phyloP scores from a whole-genome alignment of 92 coral and sea anemone genomes.

The Muricea muricata region DNA sequence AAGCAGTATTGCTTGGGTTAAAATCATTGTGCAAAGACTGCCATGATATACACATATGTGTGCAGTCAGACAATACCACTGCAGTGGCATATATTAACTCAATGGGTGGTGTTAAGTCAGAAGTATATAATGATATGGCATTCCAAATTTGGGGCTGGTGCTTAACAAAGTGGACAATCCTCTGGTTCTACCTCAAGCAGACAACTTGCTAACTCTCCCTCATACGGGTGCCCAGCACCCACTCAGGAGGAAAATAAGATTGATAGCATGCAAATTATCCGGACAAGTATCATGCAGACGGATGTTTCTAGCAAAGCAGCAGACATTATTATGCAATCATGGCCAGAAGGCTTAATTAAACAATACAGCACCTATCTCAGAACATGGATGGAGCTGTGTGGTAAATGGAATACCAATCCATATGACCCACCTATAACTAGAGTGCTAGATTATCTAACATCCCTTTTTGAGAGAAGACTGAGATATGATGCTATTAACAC shows the following conservation, averaged over 20 bases:
- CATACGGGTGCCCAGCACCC: slow-evolving; percentile 60
- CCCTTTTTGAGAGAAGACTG: too few species aligned
- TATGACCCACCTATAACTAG: background rate
- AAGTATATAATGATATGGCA: background rate
- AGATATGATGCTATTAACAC: slow-evolving; percentile 51
- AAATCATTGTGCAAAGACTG: too few species aligned
- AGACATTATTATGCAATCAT: slow-evolving; percentile 49
- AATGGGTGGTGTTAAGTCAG: background rate
- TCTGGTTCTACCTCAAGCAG: slow-evolving; percentile 44
- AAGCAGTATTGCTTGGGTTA: background rate
- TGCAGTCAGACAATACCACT: background rate
- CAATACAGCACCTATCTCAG: slow-evolving; percentile 54
- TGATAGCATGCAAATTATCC: slow-evolving; percentile 68
- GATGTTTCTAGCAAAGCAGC: slow-evolving; percentile 53
- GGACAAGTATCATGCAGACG: slow-evolving; percentile 54
- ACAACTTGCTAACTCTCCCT: slow-evolving; percentile 37
- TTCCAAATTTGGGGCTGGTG: background rate
- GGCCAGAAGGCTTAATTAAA: slow-evolving; percentile 46
- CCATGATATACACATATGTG: background rate
- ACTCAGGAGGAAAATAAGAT: slow-evolving; percentile 39
- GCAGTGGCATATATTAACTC: background rate
- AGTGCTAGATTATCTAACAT: too few species aligned
- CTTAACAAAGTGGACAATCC: background rate
- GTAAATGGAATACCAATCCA: slow-evolving; percentile 52
- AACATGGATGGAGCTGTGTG: slow-evolving; percentile 43